These are phyloP conservation scores for Stegodyphus mimosarum DNA, from an alignment of 1,140 invertebrate genomes.

Conservation along the genomic window DNA sequence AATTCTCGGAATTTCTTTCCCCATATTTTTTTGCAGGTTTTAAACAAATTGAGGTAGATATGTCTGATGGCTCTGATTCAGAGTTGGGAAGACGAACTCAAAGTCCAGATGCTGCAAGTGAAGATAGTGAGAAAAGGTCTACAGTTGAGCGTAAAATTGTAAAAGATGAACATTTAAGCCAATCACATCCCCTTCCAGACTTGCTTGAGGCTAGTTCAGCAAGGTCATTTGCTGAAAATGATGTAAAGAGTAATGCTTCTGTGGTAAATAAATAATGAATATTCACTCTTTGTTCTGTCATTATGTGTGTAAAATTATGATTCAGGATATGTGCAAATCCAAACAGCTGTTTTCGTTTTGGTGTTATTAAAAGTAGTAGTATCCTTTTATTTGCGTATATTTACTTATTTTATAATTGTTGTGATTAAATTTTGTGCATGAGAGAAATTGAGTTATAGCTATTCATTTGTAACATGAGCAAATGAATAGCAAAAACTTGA, in stretches of 20 bases:
- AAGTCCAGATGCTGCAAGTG: conserved; percentile 79
- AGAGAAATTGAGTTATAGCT: too few relatives aligned
- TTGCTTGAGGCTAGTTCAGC: conserved; percentile 53
- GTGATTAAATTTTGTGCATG: too few relatives aligned
- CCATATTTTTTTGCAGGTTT: conserved; percentile 20
- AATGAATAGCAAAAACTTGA: too few relatives aligned
- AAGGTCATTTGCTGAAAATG: conserved; percentile 44
- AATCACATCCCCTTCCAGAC: conserved; percentile 43
- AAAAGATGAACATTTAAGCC: conserved; percentile 59
- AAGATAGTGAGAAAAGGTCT: conserved; percentile 79
- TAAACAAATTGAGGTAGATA: conserved; percentile 72
- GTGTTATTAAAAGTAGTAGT: too few relatives aligned
- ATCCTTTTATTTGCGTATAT: too few relatives aligned
- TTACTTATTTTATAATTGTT: too few relatives aligned
- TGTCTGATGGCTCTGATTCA: conserved; percentile 76
- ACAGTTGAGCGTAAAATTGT: conserved; percentile 52
- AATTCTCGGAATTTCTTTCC: too few relatives aligned
- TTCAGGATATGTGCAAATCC: too few relatives aligned
- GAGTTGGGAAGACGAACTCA: conserved; percentile 67
- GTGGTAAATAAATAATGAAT: background rate
- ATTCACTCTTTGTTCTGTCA: too few relatives aligned
- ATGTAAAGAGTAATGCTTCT: conserved; percentile 41
- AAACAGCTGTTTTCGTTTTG: too few relatives aligned
- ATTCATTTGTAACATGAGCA: too few relatives aligned
- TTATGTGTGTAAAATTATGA: too few relatives aligned